phyloP scores from a whole-genome alignment of 2,113 vertebrate species.

The Cheilinus undulatus region DNA sequence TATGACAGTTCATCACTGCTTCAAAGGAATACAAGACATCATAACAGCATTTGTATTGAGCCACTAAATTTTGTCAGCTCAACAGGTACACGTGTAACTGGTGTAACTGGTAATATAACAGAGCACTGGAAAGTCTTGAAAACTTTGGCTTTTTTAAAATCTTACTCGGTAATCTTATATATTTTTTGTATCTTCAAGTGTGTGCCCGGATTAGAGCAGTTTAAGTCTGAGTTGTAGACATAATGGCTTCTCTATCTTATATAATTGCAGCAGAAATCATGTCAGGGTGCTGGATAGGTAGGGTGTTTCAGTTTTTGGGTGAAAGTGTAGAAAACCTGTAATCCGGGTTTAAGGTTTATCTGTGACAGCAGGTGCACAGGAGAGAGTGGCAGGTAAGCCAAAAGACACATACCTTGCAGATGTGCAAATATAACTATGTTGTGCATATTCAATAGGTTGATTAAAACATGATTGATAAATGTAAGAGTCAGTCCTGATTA shows the following conservation, averaged over 20 bases:
- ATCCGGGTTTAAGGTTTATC: too few species aligned
- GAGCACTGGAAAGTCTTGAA: not conserved
- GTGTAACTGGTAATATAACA: not conserved
- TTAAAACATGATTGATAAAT: too few species aligned
- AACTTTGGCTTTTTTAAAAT: not conserved
- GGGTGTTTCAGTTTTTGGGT: too few species aligned
- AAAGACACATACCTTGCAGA: too few species aligned
- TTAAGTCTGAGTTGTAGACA: not conserved
- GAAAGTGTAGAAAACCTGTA: not conserved
- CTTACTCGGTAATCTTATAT: not conserved
- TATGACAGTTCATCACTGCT: not conserved
- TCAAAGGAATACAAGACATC: not conserved
- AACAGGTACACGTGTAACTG: slow-evolving; percentile 4
- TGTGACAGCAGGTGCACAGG: too few species aligned
- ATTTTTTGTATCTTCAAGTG: not conserved
- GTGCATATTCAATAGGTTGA: too few species aligned
- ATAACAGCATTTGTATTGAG: not conserved
- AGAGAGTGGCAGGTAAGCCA: too few species aligned
- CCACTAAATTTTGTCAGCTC: not conserved
- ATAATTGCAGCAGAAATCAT: not conserved
- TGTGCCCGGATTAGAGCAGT: not conserved
- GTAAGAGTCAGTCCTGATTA: too few species aligned
- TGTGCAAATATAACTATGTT: too few species aligned
- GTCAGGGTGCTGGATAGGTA: not conserved
- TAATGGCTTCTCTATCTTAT: not conserved